Conservation (phyloP, 2,797 vertebrate species). For the Numenius phaeopus region DNA sequence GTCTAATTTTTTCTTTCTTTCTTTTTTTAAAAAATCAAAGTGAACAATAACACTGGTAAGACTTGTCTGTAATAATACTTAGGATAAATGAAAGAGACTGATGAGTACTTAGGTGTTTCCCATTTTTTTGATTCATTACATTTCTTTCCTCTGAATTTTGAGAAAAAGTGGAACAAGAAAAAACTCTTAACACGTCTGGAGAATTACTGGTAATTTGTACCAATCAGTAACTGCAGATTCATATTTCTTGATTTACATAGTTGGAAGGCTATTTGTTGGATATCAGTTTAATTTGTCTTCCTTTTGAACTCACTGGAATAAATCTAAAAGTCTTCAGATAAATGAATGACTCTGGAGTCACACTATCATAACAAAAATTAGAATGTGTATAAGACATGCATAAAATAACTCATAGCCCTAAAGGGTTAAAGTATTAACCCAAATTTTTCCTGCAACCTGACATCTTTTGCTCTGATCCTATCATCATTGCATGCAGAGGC, state of each 20-base stretch:
- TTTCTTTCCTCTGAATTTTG: slow-evolving; percentile 11
- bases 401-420: background rate
- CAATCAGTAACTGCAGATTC: slow-evolving; percentile 20
- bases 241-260: slow-evolving; percentile 13
- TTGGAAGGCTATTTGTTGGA: slow-evolving; percentile 29
- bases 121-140: background rate
- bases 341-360: background rate
- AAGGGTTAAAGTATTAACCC: background rate
- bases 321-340: slow-evolving; percentile 9
- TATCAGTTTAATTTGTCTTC: slow-evolving; percentile 34
- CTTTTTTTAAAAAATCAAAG: background rate
- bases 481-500: background rate
- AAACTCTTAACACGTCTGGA: background rate
- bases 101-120: background rate
- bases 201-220: slow-evolving; percentile 39
- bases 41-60: background rate
- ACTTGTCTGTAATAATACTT: background rate
- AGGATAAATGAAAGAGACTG: background rate
- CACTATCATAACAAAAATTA: background rate
- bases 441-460: background rate
- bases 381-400: background rate
- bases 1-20: background rate
- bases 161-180: background rate
- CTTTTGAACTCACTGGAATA: slow-evolving; percentile 2
- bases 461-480: background rate